Evolutionary conservation across 2,888 invertebrate genomes (phyloP).

Genomic region (Eustalomyia histrio): DNA sequence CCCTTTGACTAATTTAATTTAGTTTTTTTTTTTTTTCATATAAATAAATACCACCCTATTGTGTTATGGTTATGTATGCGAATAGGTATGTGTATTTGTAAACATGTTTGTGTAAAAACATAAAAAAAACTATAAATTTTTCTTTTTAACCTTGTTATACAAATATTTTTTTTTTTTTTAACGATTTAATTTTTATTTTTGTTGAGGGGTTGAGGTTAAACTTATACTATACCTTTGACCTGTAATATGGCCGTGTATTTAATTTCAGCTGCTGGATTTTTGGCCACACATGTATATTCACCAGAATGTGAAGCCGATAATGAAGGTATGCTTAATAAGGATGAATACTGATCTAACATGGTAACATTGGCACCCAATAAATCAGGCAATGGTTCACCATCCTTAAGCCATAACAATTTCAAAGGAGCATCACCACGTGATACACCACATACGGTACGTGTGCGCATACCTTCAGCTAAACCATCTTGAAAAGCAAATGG

Average conservation of each 20-base stretch:
- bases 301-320: conserved; percentile 87
- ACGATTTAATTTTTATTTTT: conserved; percentile 11
- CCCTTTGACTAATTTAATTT: too few relatives aligned
- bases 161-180: background rate
- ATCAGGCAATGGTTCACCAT: conserved; percentile 85
- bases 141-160: conserved; percentile 9
- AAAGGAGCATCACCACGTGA: conserved; percentile 90
- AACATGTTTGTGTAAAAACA: background rate
- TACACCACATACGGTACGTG: conserved; percentile 89
- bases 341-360: conserved; percentile 88
- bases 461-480: conserved; percentile 90
- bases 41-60: background rate
- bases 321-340: conserved; percentile 88
- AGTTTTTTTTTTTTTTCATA: too few relatives aligned
- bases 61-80: background rate
- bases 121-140: conserved; percentile 16
- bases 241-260: conserved; percentile 89
- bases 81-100: background rate
- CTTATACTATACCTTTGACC: conserved; percentile 87
- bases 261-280: conserved; percentile 89
- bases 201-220: conserved; percentile 21
- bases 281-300: conserved; percentile 89
- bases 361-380: conserved; percentile 85
- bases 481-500: conserved; percentile 91
- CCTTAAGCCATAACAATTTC: conserved; percentile 90